Base-by-base conservation (phyloP, 2,888 invertebrate genomes). In the Protodeltote pygarga region DNA sequence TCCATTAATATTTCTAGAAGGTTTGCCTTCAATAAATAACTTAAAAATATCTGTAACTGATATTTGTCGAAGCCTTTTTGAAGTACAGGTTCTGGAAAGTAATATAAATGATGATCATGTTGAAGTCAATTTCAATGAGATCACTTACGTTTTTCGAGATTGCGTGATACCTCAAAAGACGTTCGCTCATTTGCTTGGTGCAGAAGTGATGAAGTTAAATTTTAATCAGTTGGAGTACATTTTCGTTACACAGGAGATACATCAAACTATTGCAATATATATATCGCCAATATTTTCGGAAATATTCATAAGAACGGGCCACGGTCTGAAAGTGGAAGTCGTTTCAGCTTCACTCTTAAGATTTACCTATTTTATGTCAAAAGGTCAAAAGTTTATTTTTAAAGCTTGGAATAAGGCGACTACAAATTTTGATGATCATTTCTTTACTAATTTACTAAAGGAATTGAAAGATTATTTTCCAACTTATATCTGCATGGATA, bases 391-490 rank as follows among this genome's bases (percentile, higher is more conserved):
- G 35, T 76, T 79, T 4, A 44, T 79, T 13, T 80, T 81, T 37
- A 77, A 71, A 47, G 77, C 79, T 27, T 81, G 80, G 80, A 73
- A 73, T 29, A 80, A 73, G 33, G 20, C 40, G 0, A 60, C 49
- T 2, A 77, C 63, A 1, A 47, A 9, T 2, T 80, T 81, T 37
- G 58, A 79, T 25, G 67, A 66, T 2, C 9, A 20, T 0, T 81
- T 81, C 41, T 74, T 70, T 33, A 40, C 29, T 3, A 48, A 58
- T 10, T 15, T 80, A 9, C 50, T 40, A 2, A 13, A 47, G 1
- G 78, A 77, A 17, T 41, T 80, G 10, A 72, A 70, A 40, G 69
- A 81, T 44, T 79, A 70, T 39, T 77, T 81, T 8, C 80, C 80
- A 0, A 71, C 77, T 2, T 81, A 71, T 40, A 40, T 76, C 10